phyloP scores from a whole-genome alignment of 2,113 vertebrate species.

The Silurus asotus region DNA sequence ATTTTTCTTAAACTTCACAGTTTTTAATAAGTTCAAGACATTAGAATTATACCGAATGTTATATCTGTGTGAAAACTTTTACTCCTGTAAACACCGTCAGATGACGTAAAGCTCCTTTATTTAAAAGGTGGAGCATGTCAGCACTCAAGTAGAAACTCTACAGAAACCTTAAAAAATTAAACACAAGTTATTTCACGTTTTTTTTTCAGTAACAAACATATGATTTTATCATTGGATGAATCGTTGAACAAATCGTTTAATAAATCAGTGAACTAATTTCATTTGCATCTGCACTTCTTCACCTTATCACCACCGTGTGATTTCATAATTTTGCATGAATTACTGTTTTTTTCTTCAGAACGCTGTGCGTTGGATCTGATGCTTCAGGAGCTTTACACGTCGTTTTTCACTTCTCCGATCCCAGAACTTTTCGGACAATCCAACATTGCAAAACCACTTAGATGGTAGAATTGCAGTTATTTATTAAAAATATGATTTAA shows the following conservation, averaged over 20 bases:
- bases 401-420: background rate
- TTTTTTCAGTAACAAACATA: background rate
- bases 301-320: background rate
- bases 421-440: background rate
- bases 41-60: no score
- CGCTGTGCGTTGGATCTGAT: background rate
- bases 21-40: background rate
- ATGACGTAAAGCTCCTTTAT: background rate
- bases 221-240: background rate
- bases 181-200: background rate
- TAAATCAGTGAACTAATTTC: background rate
- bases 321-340: background rate
- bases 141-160: background rate
- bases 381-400: conserved; percentile 4
- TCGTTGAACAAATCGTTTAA: no score
- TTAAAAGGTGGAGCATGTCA: background rate
- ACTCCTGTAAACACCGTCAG: background rate
- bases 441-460: background rate
- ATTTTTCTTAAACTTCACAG: background rate
- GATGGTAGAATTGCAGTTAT: background rate
- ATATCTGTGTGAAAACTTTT: background rate
- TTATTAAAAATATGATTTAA: background rate
- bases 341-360: background rate
- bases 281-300: background rate
- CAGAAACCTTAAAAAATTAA: background rate